phyloP scores from a whole-genome alignment of 2,797 vertebrate species.

The Cirrhinus mrigala region DNA sequence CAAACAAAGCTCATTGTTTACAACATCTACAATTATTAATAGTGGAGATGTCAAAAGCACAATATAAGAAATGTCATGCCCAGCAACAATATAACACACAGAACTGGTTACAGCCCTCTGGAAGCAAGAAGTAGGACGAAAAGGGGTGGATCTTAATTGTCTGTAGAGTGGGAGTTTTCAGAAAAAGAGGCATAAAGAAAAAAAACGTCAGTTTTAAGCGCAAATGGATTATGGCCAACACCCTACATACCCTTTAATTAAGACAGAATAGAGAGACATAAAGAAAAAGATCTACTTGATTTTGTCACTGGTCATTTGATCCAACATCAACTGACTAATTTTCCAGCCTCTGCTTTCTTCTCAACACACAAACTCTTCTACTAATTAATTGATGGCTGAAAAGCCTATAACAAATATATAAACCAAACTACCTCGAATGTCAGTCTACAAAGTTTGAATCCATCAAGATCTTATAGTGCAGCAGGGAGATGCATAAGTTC shows the following conservation, averaged over 20 bases:
- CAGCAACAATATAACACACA: not conserved
- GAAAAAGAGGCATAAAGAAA: conserved; percentile 20
- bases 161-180: conserved; percentile 10
- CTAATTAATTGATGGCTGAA: not conserved
- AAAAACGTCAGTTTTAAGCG: not conserved
- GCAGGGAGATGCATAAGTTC: not conserved
- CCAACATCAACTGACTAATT: not conserved
- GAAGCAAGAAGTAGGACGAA: not conserved
- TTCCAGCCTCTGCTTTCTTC: not conserved
- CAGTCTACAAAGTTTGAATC: not conserved
- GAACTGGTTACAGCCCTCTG: not conserved
- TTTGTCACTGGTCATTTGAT: not conserved
- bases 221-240: conserved; percentile 37
- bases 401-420: not conserved
- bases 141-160: not conserved
- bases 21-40: not conserved
- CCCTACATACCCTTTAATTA: conserved; percentile 43
- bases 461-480: not conserved
- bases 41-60: not conserved
- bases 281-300: not conserved
- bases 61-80: not conserved
- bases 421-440: not conserved
- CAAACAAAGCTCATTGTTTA: not conserved
- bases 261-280: conserved; percentile 4
- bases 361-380: not conserved